Conservation (phyloP, 1,140 invertebrate species). For the Euschistus heros region DNA sequence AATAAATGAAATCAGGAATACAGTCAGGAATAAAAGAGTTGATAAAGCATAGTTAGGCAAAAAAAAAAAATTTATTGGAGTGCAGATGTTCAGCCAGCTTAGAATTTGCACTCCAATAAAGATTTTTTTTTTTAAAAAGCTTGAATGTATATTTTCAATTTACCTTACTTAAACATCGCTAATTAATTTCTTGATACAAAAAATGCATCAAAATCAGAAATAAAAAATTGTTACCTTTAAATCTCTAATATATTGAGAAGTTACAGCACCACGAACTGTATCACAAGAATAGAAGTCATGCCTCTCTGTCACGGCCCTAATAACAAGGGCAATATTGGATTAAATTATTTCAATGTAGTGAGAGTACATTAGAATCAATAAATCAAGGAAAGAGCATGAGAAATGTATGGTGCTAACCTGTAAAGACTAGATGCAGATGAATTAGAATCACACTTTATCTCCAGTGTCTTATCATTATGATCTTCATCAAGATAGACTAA, state of each 20-base stretch:
- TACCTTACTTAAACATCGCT: no score
- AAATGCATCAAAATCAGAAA: no score
- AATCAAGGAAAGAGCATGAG: not conserved
- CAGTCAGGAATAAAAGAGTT: no score
- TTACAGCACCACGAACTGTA: conserved; percentile 74
- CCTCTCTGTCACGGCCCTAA: conserved; percentile 74
- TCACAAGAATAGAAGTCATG: conserved; percentile 87
- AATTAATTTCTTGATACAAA: no score
- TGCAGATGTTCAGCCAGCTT: no score
- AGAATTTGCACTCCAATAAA: no score
- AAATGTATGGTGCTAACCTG: conserved; percentile 17
- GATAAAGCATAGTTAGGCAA: no score
- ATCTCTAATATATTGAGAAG: conserved; percentile 76
- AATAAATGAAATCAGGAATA: no score
- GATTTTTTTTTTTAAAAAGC: no score
- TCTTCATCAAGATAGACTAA: conserved; percentile 60
- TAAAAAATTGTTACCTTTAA: conserved; percentile 49
- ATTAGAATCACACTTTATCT: conserved; percentile 68
- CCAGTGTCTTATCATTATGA: conserved; percentile 54
- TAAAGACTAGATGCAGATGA: conserved; percentile 69
- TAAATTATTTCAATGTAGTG: not conserved
- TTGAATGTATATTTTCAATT: no score
- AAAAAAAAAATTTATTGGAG: no score
- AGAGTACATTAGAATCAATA: not conserved
- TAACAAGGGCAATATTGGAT: not conserved